Percentiles rank a stretch among this genome's conserved stretches.
phyloP scores from a whole-genome alignment of 2,888 invertebrate species.

The Sphaeridia pumilis region DNA sequence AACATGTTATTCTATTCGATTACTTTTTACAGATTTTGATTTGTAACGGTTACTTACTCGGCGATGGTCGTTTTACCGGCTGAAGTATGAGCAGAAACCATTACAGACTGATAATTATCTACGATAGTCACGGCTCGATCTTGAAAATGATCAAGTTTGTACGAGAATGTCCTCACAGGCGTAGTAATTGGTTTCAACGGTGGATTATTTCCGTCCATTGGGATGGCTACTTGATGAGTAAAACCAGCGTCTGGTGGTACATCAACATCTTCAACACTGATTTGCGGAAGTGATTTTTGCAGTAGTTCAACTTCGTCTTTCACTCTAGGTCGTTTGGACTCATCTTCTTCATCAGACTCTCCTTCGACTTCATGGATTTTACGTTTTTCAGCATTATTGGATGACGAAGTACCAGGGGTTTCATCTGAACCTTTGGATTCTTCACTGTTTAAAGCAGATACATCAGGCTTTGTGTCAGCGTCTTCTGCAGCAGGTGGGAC shows the following conservation, averaged over 20 bases:
- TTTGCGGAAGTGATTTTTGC: constrained; percentile 64
- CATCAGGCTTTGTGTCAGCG: background rate
- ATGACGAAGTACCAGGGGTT: background rate
- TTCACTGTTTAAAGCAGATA: background rate
- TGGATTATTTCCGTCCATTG: constrained; percentile 64
- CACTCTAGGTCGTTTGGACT: constrained; percentile 37
- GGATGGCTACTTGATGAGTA: constrained; percentile 90
- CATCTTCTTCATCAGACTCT: constrained; percentile 35
- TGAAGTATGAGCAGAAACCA: constrained; percentile 98
- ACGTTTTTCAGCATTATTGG: constrained; percentile 9
- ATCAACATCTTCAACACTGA: constrained; percentile 76
- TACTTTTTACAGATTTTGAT: background rate
- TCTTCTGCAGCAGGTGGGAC: background rate
- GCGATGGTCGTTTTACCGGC: constrained; percentile 97
- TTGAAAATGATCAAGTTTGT: constrained; percentile 94
- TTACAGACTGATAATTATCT: constrained; percentile 93
- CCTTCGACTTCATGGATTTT: constrained; percentile 15
- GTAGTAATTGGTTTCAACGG: constrained; percentile 50
- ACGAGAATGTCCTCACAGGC: constrained; percentile 86
- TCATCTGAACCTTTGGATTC: background rate
- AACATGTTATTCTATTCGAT: background rate
- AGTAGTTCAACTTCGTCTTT: constrained; percentile 40
- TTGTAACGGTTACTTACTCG: constrained; percentile 56
- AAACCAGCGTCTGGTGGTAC: constrained; percentile 68
- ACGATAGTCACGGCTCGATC: constrained; percentile 92